These are phyloP conservation scores for Battus philenor DNA, from an alignment of 1,140 invertebrate genomes.

Conservation along the genomic window DNA sequence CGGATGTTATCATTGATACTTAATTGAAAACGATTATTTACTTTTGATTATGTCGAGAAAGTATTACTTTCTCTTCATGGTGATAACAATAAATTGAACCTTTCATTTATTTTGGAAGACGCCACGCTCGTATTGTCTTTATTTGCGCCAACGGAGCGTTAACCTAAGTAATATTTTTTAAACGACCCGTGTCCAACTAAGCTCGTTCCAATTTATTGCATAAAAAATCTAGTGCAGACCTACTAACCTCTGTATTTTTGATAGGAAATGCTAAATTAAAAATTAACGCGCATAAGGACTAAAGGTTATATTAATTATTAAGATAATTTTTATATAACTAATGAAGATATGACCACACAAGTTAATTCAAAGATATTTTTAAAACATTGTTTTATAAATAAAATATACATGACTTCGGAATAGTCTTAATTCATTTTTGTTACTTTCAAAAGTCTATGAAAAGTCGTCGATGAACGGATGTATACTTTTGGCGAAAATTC, in stretches of 20 bases:
- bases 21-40: slow-evolving; percentile 46
- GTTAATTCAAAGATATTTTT: too few species aligned
- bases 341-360: background rate
- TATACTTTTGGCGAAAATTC: too few species aligned
- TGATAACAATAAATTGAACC: slow-evolving; percentile 28
- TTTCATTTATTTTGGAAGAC: slow-evolving; percentile 35
- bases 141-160: slow-evolving; percentile 20
- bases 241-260: background rate
- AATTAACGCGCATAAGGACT: background rate
- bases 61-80: slow-evolving; percentile 42
- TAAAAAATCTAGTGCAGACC: background rate
- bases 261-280: background rate
- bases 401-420: too few species aligned
- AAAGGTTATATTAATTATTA: too few species aligned
- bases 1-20: slow-evolving; percentile 27
- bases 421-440: too few species aligned
- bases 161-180: slow-evolving; percentile 5
- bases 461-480: too few species aligned
- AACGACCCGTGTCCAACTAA: slow-evolving; percentile 1
- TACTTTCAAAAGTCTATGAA: too few species aligned
- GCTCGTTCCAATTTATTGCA: slow-evolving; percentile 3
- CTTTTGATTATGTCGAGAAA: slow-evolving; percentile 45
- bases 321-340: background rate
- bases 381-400: too few species aligned
- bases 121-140: slow-evolving; percentile 20